A percentile compares a stretch with the other conserved stretches of the same genome.
These are phyloP conservation scores for Cyclina sinensis DNA, from an alignment of 1,140 invertebrate species.

Conservation along the genomic window DNA sequence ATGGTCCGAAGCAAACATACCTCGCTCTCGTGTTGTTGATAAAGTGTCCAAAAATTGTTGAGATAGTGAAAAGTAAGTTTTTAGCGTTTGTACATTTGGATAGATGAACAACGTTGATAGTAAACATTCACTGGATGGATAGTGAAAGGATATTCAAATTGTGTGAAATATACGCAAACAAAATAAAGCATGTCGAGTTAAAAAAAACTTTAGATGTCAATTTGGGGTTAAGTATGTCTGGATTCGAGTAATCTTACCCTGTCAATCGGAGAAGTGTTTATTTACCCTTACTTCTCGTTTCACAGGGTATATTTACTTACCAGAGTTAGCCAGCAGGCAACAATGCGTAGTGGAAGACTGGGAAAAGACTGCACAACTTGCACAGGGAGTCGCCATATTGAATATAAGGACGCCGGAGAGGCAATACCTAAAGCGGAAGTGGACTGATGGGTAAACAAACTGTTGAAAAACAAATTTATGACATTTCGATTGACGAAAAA, in stretches of 20 bases:
- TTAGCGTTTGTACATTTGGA: not conserved
- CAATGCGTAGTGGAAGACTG: not conserved
- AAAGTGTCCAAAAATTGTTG: not conserved
- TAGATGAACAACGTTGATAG: not conserved
- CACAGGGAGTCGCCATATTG: constrained; percentile 23
- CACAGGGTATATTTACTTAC: constrained; percentile 83
- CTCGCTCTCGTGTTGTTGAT: constrained; percentile 18
- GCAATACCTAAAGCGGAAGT: not conserved
- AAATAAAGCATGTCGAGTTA: not conserved
- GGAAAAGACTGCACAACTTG: not conserved
- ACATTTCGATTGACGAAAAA: too few relatives aligned
- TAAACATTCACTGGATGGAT: not conserved
- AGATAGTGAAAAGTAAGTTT: not conserved
- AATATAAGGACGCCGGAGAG: not conserved
- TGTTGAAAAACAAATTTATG: not conserved
- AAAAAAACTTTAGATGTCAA: constrained; percentile 15
- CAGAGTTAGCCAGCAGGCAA: constrained; percentile 44
- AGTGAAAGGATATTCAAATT: not conserved
- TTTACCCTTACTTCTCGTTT: constrained; percentile 80
- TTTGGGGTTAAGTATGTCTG: not conserved
- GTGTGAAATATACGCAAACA: not conserved
- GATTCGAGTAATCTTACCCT: constrained; percentile 79
- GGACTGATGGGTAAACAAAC: not conserved
- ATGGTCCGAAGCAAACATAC: constrained; percentile 34
- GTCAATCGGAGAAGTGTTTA: constrained; percentile 82